Percentiles rank a stretch among this genome's conserved stretches.
phyloP scores from a whole-genome alignment of 2,113 vertebrate species.

The Prionailurus viverrinus region DNA sequence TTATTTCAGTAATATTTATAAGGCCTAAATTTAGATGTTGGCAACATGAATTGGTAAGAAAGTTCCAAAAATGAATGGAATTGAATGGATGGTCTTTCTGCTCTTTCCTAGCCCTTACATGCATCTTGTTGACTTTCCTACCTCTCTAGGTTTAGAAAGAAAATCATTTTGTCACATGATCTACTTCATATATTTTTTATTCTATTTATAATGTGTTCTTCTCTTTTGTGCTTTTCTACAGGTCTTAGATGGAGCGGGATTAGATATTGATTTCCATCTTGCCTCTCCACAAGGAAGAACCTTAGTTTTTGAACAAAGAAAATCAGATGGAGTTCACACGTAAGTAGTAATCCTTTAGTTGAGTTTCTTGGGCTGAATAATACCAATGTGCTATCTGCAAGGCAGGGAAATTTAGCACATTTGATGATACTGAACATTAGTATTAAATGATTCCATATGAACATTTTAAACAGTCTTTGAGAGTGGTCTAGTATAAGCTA shows the following conservation, averaged over 20 bases:
- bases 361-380: neutral
- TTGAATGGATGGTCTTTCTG: neutral
- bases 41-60: slow-evolving; percentile 32
- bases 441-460: slow-evolving; percentile 40
- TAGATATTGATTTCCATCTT: slow-evolving; percentile 96
- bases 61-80: slow-evolving; percentile 34
- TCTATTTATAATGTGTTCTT: slow-evolving; percentile 59
- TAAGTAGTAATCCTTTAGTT: slow-evolving; percentile 88
- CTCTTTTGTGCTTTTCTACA: slow-evolving; percentile 77
- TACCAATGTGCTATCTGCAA: neutral
- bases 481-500: neutral
- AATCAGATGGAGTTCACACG: slow-evolving; percentile 98
- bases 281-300: slow-evolving; percentile 92
- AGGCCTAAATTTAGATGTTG: slow-evolving; percentile 45
- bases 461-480: neutral
- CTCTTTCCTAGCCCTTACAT: slow-evolving; percentile 14
- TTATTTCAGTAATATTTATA: slow-evolving; percentile 43
- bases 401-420: neutral
- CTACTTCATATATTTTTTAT: slow-evolving; percentile 50
- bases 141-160: slow-evolving; percentile 19
- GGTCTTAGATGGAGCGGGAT: slow-evolving; percentile 96
- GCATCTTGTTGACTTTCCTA: neutral
- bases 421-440: neutral
- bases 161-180: neutral
- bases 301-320: slow-evolving; percentile 93